These are phyloP conservation scores for Anguilla pacifica DNA, from an alignment of 2,797 vertebrate species.

Conservation along the genomic window DNA sequence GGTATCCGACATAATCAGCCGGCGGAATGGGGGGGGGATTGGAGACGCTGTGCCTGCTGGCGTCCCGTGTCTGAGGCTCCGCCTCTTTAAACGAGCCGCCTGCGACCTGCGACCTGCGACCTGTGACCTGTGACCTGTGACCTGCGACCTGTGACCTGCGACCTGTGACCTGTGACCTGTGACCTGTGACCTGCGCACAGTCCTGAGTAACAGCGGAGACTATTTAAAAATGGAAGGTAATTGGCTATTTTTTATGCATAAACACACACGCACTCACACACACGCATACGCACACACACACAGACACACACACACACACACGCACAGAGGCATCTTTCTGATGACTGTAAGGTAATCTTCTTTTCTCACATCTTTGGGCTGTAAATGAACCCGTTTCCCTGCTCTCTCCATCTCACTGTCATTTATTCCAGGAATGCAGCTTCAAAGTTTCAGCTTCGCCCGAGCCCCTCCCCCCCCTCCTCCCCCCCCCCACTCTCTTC, in stretches of 20 bases:
- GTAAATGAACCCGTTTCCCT: slow-evolving; percentile 1
- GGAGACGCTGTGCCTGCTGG: not conserved
- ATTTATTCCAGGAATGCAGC: slow-evolving; percentile 5
- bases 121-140: too few relatives aligned
- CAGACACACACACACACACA: not conserved
- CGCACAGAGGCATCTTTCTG: not conserved
- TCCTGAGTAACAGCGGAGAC: not conserved
- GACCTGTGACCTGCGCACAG: not conserved
- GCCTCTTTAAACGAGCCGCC: not conserved
- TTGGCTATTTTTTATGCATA: not conserved
- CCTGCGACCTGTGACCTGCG: too few relatives aligned
- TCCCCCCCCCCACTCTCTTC: not conserved
- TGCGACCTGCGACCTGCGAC: too few relatives aligned
- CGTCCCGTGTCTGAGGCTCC: not conserved
- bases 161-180: too few relatives aligned
- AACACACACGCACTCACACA: not conserved
- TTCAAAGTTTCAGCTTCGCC: not conserved
- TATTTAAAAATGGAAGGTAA: not conserved
- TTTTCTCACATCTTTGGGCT: not conserved
- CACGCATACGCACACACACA: not conserved
- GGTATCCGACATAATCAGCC: not conserved
- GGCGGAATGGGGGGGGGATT: not conserved
- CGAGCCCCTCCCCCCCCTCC: too few relatives aligned
- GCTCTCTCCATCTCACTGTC: not conserved
- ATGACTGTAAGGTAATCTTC: not conserved